These are phyloP conservation scores for Artemia franciscana DNA, from an alignment of 1,140 invertebrate species.

Conservation along the genomic window DNA sequence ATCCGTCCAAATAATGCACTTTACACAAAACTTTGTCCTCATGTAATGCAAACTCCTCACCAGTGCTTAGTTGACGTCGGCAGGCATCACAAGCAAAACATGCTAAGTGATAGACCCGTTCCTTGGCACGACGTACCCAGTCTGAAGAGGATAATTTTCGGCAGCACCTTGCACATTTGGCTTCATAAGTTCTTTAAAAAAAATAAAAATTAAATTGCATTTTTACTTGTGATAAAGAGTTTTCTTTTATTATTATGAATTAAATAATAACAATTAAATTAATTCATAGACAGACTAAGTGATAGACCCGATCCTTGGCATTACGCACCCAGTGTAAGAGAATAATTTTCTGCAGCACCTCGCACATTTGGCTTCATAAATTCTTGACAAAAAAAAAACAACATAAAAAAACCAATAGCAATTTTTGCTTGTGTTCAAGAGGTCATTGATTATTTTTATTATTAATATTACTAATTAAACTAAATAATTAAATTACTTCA, in stretches of 20 bases:
- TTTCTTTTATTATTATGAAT: too few relatives aligned
- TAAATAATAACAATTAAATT: too few relatives aligned
- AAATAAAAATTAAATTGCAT: too few relatives aligned
- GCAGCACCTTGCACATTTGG: conserved; percentile 85
- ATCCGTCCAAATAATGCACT: conserved; percentile 77
- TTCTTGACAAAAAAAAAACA: too few relatives aligned
- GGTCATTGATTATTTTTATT: too few relatives aligned
- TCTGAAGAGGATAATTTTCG: conserved; percentile 75
- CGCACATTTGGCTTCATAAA: conserved; percentile 84
- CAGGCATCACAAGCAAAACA: conserved; percentile 96
- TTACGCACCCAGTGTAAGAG: conserved; percentile 86
- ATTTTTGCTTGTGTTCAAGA: too few relatives aligned
- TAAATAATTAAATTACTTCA: too few relatives aligned
- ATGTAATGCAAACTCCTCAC: conserved; percentile 88
- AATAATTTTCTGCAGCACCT: conserved; percentile 79
- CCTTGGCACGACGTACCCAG: conserved; percentile 83
- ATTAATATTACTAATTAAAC: too few relatives aligned
- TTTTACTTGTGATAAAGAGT: too few relatives aligned
- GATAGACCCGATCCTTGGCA: conserved; percentile 79
- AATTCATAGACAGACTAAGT: conserved; percentile 97
- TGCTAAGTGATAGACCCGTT: conserved; percentile 87
- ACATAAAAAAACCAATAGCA: too few relatives aligned
- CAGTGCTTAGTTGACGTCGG: conserved; percentile 82
- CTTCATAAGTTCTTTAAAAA: conserved; percentile 70
- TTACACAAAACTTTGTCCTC: conserved; percentile 82